Conservation (phyloP, 2,888 invertebrate genomes). For the Hirtodrosophila alboralis region DNA sequence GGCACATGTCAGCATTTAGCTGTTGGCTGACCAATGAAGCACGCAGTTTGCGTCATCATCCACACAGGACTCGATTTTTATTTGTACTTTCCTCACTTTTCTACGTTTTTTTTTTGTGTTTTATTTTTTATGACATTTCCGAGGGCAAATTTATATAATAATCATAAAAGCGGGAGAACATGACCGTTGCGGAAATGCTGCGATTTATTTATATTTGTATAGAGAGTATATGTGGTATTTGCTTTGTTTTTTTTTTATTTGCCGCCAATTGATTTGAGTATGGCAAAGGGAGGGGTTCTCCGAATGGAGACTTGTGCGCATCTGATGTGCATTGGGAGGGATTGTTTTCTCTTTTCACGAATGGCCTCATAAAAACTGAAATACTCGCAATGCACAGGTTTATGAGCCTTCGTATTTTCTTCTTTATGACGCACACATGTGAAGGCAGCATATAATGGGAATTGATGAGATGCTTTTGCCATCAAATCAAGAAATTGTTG, state of each 20-base stretch:
- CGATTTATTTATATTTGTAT: constrained; percentile 71
- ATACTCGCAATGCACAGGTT: constrained; percentile 55
- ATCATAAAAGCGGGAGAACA: constrained; percentile 72
- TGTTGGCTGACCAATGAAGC: constrained; percentile 41
- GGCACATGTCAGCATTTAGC: constrained; percentile 34
- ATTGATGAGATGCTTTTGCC: constrained; percentile 4
- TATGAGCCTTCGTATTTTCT: constrained; percentile 46
- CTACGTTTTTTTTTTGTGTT: constrained; percentile 1
- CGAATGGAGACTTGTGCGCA: no score
- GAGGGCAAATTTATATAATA: constrained; percentile 68
- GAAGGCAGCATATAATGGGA: constrained; percentile 25
- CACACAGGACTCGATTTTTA: constrained; percentile 54
- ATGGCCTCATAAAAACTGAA: constrained; percentile 65
- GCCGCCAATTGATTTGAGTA: constrained; percentile 68
- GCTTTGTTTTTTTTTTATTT: constrained; percentile 52
- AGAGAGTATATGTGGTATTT: constrained; percentile 24
- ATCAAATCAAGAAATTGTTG: constrained; percentile 64
- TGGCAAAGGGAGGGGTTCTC: neutral
- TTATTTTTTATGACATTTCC: constrained; percentile 55
- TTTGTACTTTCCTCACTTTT: constrained; percentile 47
- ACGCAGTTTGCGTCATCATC: constrained; percentile 52
- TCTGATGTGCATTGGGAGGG: constrained; percentile 24
- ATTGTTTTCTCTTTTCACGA: no score
- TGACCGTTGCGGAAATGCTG: constrained; percentile 71
- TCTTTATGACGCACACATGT: constrained; percentile 48